phyloP scores from a whole-genome alignment of 2,888 invertebrate species.

The Stegophylla sp. region DNA sequence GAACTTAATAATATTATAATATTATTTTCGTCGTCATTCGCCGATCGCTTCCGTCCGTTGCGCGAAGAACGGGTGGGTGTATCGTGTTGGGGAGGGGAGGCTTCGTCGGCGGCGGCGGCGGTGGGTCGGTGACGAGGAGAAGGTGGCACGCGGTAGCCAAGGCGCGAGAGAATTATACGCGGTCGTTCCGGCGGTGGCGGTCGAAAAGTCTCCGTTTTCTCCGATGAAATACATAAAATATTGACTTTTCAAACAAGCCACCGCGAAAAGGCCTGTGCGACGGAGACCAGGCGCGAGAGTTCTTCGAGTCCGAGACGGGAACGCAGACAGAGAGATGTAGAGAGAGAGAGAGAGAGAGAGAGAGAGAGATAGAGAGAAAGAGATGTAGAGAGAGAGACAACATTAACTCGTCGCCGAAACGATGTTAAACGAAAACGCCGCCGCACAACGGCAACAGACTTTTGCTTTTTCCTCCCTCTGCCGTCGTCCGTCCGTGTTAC shows the following conservation, averaged over 20 bases:
- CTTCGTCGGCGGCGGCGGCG: no score
- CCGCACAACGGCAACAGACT: slow-evolving; percentile 31
- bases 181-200: neutral
- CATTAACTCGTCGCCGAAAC: slow-evolving; percentile 24
- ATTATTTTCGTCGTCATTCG: no score
- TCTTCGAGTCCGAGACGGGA: slow-evolving; percentile 10
- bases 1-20: no score
- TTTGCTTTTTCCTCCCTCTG: slow-evolving; percentile 17
- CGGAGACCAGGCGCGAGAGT: slow-evolving; percentile 1
- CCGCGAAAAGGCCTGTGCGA: neutral
- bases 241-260: slow-evolving; percentile 41
- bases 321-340: neutral
- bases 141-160: no score
- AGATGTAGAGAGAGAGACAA: neutral
- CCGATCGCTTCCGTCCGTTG: no score
- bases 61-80: no score
- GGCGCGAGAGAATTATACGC: slow-evolving; percentile 8
- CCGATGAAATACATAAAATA: slow-evolving; percentile 49
- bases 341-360: neutral
- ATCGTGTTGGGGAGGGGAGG: no score
- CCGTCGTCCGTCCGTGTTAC: neutral
- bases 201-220: slow-evolving; percentile 38
- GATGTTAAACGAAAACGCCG: slow-evolving; percentile 45
- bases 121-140: neutral
- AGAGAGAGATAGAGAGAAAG: neutral